Evolutionary conservation across 2,113 vertebrate genomes (phyloP), one percentile per base, ranked within the genome.

Genomic region (Dasyornis broadbenti): DNA sequence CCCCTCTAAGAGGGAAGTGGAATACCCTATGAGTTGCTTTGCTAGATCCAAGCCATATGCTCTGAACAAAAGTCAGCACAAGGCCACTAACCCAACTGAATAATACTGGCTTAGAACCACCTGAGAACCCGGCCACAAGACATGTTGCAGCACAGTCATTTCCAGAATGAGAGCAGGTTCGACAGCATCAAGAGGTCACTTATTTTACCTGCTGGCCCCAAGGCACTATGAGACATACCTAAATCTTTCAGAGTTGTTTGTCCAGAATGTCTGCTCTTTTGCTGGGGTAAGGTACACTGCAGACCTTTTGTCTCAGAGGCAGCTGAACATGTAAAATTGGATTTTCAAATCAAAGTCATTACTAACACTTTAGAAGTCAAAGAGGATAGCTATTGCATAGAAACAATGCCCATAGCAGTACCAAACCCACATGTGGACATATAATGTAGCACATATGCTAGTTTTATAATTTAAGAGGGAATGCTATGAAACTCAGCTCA

Each of bases 361-460:
- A 17, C 23, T 72, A 15, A 11, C 9, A 33, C 1, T 3, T 52
- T 57, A 37, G 20, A 77, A 19, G 11, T 47, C 35, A 53, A 71
- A 81, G 40, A 10, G 4, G 6, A 33, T 24, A 52, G 5, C 9
- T 68, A 22, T 31, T 54, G 39, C 44, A 47, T 1, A 53, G 35
- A 78, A 35, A 12, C 20, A 73, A 27, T 6, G 33, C 4, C 7
- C 19, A n/a, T 1, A 53, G 3, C 22, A 47, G 13, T 56, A 71
- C 21, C 14, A 76, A 54, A 75, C 22, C 28, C 35, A 20, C 17
- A 28, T 0, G 1, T 16, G 71, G 33, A 27, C 35, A 2, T 37
- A 28, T 57, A 39, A 53, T 2, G 10, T 28, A 40, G 44, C 7
- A 35, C 6, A 57, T 17, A 39, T 1, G 0, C 33, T 44, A 30